These are phyloP conservation scores for Argopecten irradians DNA, from an alignment of 1,140 invertebrate genomes.

Conservation along the genomic window DNA sequence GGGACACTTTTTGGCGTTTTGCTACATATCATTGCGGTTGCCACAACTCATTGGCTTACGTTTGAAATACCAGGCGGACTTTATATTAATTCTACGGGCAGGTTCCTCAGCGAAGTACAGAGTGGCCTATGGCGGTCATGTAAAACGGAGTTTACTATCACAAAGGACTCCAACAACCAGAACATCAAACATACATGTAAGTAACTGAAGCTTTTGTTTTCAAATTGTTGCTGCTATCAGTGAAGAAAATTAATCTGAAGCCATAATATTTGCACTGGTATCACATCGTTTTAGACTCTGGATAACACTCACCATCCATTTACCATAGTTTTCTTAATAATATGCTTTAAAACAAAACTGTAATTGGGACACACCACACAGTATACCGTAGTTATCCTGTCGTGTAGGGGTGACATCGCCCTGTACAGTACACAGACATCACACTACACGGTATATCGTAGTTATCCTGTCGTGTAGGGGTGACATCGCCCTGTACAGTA, in stretches of 20 bases:
- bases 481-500: no score
- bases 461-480: no score
- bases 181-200: neutral
- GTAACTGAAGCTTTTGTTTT: neutral
- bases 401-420: no score
- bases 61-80: slow-evolving; percentile 14
- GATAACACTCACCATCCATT: no score
- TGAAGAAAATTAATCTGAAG: neutral
- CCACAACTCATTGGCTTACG: neutral
- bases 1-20: slow-evolving; percentile 8
- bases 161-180: neutral
- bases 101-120: neutral
- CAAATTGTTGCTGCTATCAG: neutral
- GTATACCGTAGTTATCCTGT: no score
- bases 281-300: no score
- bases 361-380: no score
- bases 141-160: slow-evolving; percentile 7
- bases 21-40: neutral
- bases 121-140: neutral
- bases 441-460: no score
- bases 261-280: no score
- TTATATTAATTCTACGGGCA: neutral
- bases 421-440: no score
- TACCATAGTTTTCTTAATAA: no score
- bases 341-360: no score